Evolutionary conservation across 2,797 vertebrate genomes (phyloP).

Genomic region (Myotis myotis): DNA sequence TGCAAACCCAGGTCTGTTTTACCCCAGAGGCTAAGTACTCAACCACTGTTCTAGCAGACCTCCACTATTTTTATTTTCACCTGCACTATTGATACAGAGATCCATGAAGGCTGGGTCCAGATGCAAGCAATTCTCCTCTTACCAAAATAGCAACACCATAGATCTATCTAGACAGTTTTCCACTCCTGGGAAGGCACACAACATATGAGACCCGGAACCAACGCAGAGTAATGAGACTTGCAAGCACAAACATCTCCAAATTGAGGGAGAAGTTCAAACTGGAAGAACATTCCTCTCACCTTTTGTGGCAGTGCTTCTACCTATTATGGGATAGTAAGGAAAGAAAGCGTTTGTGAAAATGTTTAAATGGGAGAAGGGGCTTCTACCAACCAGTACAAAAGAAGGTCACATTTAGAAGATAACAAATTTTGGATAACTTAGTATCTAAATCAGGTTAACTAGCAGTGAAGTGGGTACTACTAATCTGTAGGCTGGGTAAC

Average conservation of each 20-base stretch:
- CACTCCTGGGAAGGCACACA: not conserved
- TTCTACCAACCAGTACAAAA: not conserved
- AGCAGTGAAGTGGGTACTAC: not conserved
- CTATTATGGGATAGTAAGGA: not conserved
- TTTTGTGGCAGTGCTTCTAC: not conserved
- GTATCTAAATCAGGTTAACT: not conserved
- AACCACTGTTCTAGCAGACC: not conserved
- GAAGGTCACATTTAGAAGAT: not conserved
- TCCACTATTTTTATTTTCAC: not conserved
- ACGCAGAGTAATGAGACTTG: not conserved
- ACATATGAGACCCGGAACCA: not conserved
- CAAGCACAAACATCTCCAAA: not conserved
- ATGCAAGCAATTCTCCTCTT: not conserved
- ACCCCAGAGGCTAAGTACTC: not conserved
- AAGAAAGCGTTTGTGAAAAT: not conserved
- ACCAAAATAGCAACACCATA: not conserved
- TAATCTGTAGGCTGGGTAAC: not conserved
- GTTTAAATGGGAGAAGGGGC: not conserved
- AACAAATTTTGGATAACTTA: not conserved
- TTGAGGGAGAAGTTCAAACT: not conserved
- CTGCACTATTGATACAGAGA: not conserved
- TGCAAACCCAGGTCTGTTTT: not conserved
- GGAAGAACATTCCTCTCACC: not conserved
- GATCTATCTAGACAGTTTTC: not conserved
- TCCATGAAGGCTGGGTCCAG: not conserved